phyloP scores from a whole-genome alignment of 2,888 invertebrate genomes.

The Miltochrista miniata region DNA sequence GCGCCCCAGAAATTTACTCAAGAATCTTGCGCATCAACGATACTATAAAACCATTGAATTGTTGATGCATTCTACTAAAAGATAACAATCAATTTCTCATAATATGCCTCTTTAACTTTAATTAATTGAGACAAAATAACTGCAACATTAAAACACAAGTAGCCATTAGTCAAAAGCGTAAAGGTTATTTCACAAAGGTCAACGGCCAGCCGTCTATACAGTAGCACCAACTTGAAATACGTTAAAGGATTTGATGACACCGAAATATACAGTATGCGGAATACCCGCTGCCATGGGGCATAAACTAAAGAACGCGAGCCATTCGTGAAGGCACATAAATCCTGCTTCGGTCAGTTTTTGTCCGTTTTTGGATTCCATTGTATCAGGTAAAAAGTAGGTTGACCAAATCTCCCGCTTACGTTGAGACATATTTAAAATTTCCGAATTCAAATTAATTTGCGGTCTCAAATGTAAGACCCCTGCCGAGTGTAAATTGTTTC shows the following conservation, averaged over 20 bases:
- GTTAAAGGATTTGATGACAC: constrained; percentile 41
- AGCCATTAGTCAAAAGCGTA: constrained; percentile 12
- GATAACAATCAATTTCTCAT: not conserved
- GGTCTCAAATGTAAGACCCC: constrained; percentile 9
- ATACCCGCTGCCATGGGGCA: constrained; percentile 29
- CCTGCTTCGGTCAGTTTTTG: constrained; percentile 57
- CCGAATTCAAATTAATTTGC: constrained; percentile 24
- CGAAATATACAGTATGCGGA: constrained; percentile 33
- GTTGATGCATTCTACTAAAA: no score
- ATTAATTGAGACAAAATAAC: not conserved
- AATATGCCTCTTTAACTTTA: no score
- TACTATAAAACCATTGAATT: no score
- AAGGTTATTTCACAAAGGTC: constrained; percentile 25
- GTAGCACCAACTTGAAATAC: constrained; percentile 34
- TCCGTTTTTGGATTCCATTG: constrained; percentile 66
- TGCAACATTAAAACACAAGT: not conserved
- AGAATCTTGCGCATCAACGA: no score
- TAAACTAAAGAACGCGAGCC: constrained; percentile 37
- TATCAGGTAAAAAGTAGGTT: constrained; percentile 61
- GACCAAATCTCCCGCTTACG: constrained; percentile 24
- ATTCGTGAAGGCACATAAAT: constrained; percentile 53
- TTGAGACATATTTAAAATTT: constrained; percentile 24
- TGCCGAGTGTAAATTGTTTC: constrained; percentile 27
- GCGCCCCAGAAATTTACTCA: no score
- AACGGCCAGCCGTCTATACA: constrained; percentile 32